A percentile compares a stretch with the other conserved stretches of the same genome.
phyloP scores from a whole-genome alignment of 2,797 vertebrate species.

The Coendou prehensilis region DNA sequence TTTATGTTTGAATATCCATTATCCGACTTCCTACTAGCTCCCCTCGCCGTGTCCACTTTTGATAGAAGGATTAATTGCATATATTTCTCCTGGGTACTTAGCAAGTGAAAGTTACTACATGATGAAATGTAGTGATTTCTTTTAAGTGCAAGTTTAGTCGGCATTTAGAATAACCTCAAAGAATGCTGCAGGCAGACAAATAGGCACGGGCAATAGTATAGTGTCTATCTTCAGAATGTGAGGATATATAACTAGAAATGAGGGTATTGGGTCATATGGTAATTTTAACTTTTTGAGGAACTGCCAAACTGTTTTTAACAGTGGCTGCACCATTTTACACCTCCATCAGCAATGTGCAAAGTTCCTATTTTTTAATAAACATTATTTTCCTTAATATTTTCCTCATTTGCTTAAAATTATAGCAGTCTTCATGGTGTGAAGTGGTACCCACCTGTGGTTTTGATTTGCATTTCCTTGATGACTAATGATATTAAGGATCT shows the following conservation, averaged over 20 bases:
- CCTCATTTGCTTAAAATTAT: neutral
- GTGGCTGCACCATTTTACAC: neutral
- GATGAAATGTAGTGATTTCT: neutral
- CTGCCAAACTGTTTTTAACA: neutral
- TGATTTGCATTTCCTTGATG: neutral
- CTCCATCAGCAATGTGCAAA: neutral
- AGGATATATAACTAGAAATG: neutral
- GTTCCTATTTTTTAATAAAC: neutral
- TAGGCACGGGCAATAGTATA: neutral
- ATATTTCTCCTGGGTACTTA: neutral
- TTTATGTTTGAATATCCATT: neutral
- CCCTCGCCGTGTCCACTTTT: neutral
- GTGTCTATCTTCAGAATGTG: neutral
- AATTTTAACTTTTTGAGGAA: neutral
- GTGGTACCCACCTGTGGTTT: neutral
- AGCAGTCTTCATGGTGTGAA: neutral
- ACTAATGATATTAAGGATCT: neutral
- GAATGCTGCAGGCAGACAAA: neutral
- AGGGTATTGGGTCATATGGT: neutral
- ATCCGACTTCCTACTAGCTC: neutral
- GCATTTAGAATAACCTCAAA: neutral
- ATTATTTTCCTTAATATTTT: neutral
- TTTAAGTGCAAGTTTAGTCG: neutral
- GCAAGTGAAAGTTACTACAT: neutral
- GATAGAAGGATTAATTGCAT: neutral